Conservation (phyloP, 1,140 invertebrate species). For the Oedothorax gibbosus region DNA sequence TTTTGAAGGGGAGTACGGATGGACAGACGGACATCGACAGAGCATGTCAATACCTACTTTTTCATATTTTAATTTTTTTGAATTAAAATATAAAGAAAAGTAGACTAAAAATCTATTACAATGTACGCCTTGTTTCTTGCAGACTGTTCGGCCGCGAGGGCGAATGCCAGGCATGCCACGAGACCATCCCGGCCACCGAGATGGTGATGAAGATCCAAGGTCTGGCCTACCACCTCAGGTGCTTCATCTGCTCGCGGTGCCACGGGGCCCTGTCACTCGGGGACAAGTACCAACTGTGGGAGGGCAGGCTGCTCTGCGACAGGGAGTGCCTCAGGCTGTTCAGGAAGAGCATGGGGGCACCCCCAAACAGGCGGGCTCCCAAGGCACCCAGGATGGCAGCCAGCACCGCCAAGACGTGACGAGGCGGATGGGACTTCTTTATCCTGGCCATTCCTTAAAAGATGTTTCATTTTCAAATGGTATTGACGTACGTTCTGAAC, state of each 20-base stretch:
- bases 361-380: neutral
- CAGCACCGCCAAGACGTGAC: constrained; percentile 20
- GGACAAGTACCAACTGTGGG: constrained; percentile 47
- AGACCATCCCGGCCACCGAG: constrained; percentile 43
- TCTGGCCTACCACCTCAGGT: constrained; percentile 41
- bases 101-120: too few species aligned
- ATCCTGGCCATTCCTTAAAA: too few species aligned
- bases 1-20: too few species aligned
- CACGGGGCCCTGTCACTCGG: constrained; percentile 26
- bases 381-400: neutral
- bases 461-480: too few species aligned
- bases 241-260: constrained; percentile 48
- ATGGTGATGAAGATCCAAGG: constrained; percentile 57
- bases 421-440: neutral
- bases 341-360: neutral
- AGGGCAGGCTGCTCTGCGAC: constrained; percentile 38
- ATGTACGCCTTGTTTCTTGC: neutral
- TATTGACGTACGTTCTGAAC: neutral
- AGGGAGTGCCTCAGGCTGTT: constrained; percentile 37
- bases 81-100: too few species aligned
- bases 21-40: too few species aligned
- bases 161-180: constrained; percentile 38
- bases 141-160: constrained; percentile 47
- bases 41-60: too few species aligned
- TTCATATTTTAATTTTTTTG: too few species aligned